Evolutionary conservation across 2,113 vertebrate species (phyloP).

Genomic region (Tretioscincus oriximinensis): DNA sequence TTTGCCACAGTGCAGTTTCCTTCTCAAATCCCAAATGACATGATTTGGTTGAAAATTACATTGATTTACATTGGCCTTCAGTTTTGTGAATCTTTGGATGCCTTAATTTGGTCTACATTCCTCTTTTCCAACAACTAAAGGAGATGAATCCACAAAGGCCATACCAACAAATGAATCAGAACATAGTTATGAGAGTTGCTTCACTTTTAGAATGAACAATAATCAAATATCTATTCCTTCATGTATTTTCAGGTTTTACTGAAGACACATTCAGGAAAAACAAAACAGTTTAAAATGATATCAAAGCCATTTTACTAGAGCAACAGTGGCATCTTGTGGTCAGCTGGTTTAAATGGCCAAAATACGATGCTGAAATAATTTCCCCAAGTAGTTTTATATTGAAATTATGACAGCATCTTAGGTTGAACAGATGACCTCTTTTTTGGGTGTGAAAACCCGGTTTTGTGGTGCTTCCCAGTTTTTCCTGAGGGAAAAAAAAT

Average conservation of each 20-base stretch:
- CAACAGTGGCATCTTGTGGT: slow-evolving; percentile 67
- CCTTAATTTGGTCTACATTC: neutral
- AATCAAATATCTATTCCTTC: neutral
- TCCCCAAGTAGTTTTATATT: no score
- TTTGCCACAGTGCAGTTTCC: no score
- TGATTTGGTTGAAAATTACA: no score
- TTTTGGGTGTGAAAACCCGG: no score
- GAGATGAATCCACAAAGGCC: neutral
- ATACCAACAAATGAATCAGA: neutral
- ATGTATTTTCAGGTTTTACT: fast-evolving
- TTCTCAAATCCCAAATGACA: no score
- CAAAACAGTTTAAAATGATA: no score
- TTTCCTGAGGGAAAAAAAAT: no score
- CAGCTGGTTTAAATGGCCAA: slow-evolving; percentile 39
- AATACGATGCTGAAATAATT: neutral
- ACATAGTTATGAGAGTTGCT: neutral
- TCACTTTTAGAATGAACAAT: neutral
- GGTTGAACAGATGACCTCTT: no score
- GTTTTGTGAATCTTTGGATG: no score
- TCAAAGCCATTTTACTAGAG: slow-evolving; percentile 37
- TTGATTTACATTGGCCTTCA: no score
- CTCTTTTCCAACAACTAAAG: neutral
- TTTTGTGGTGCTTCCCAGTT: no score
- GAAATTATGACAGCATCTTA: no score
- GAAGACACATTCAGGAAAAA: neutral